Evolutionary conservation across 2,113 vertebrate species (phyloP).

Genomic region (Neotragus pygmaeus): DNA sequence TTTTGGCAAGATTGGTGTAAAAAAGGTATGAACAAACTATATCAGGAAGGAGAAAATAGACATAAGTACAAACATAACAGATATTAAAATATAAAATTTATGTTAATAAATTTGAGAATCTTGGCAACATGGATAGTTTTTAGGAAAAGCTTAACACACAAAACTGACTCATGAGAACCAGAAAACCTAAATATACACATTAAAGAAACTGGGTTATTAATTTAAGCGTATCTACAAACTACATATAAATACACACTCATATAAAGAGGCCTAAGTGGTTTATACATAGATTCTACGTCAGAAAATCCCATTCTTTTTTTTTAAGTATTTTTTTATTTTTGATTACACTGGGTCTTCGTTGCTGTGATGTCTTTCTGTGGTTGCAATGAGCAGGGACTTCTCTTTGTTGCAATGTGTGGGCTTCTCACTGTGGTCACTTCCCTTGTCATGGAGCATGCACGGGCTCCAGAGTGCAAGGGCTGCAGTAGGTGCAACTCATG

Average conservation of each 20-base stretch:
- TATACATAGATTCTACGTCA: background rate
- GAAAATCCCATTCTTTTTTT: background rate
- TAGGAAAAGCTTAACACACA: background rate
- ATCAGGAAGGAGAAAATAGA: background rate
- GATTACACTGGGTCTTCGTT: background rate
- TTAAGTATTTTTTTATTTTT: background rate
- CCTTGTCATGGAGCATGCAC: background rate
- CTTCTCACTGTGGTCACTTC: background rate
- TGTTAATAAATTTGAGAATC: background rate
- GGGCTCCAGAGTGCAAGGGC: background rate
- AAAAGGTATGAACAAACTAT: background rate
- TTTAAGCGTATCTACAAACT: background rate
- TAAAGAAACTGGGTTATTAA: background rate
- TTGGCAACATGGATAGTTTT: background rate
- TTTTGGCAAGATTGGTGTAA: background rate
- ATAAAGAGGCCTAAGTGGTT: background rate
- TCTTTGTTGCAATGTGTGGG: background rate
- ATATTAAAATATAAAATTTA: background rate
- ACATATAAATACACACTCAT: background rate
- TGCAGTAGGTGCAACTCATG: background rate
- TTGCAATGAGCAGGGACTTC: fast-evolving
- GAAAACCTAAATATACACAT: background rate
- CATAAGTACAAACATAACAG: background rate
- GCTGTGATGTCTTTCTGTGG: background rate
- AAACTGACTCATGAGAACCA: background rate